Percentiles rank a stretch among this genome's conserved stretches.
These are phyloP conservation scores for Drosophila paracracens DNA, from an alignment of 2,888 invertebrate species.

Conservation along the genomic window DNA sequence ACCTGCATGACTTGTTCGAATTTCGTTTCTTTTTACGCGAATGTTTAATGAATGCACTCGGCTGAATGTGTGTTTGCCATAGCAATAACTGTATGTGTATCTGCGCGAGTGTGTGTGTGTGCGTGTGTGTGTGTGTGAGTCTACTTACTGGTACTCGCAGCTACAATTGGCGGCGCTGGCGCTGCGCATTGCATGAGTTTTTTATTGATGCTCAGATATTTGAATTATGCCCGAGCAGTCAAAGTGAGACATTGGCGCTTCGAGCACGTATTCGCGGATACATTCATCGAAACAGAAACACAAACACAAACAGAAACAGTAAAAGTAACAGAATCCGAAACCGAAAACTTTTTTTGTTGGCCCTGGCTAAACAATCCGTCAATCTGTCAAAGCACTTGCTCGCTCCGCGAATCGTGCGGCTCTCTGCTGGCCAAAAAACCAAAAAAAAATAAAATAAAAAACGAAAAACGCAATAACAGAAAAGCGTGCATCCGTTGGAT, in stretches of 20 bases:
- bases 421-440: conserved; percentile 27
- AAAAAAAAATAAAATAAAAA: conserved; percentile 20
- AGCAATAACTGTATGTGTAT: conserved; percentile 29
- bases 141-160: conserved; percentile 65
- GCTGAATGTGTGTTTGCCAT: conserved; percentile 53
- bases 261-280: conserved; percentile 85
- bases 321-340: conserved; percentile 33
- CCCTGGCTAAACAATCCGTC: conserved; percentile 60
- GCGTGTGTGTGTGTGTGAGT: conserved; percentile 29
- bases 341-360: conserved; percentile 41
- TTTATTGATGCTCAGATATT: conserved; percentile 85
- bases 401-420: conserved; percentile 49
- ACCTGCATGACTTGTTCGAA: conserved; percentile 58
- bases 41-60: conserved; percentile 73
- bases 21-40: conserved; percentile 50
- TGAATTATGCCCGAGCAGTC: conserved; percentile 85
- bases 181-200: conserved; percentile 74
- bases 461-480: conserved; percentile 18
- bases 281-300: conserved; percentile 59
- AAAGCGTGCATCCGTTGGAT: conserved; percentile 61
- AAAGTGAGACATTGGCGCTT: conserved; percentile 86
- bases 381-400: conserved; percentile 65
- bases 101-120: conserved; percentile 14
- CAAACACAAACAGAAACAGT: conserved; percentile 35
- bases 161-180: conserved; percentile 76